These are phyloP conservation scores for Vesta saturnalis DNA, from an alignment of 2,888 invertebrate species.

Conservation along the genomic window DNA sequence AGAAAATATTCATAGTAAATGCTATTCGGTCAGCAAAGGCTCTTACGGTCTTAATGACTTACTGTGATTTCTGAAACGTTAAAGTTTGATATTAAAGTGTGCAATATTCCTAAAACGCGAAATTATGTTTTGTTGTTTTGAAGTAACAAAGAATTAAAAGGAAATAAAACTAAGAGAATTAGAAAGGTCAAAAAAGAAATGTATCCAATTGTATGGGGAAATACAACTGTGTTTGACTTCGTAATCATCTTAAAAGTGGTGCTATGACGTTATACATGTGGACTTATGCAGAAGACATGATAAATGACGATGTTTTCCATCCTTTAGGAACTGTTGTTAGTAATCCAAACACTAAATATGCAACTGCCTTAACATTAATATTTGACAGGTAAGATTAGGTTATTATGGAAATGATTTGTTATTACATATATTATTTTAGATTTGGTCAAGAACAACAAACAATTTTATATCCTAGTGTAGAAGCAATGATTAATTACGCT, in stretches of 20 bases:
- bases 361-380: conserved; percentile 81
- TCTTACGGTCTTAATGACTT: too few relatives aligned
- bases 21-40: too few relatives aligned
- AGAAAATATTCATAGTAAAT: too few relatives aligned
- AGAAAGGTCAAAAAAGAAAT: conserved; percentile 66
- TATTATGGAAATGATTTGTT: background rate
- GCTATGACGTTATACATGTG: conserved; percentile 87
- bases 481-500: conserved; percentile 75
- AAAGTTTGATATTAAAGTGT: conserved; percentile 80
- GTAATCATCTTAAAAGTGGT: conserved; percentile 83
- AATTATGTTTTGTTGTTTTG: conserved; percentile 89
- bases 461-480: conserved; percentile 81
- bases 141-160: conserved; percentile 76
- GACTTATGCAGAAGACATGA: conserved; percentile 85
- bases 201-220: conserved; percentile 89
- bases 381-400: conserved; percentile 78
- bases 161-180: conserved; percentile 73
- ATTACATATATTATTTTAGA: conserved; percentile 59
- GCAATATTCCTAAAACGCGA: conserved; percentile 87
- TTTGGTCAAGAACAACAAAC: conserved; percentile 73
- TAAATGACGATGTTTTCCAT: conserved; percentile 83
- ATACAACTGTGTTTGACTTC: conserved; percentile 92
- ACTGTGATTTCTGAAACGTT: too few relatives aligned
- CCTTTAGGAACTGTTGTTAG: conserved; percentile 91
- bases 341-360: conserved; percentile 85